Base-by-base conservation (phyloP, 2,888 invertebrate genomes). In the Thecophora atra region DNA sequence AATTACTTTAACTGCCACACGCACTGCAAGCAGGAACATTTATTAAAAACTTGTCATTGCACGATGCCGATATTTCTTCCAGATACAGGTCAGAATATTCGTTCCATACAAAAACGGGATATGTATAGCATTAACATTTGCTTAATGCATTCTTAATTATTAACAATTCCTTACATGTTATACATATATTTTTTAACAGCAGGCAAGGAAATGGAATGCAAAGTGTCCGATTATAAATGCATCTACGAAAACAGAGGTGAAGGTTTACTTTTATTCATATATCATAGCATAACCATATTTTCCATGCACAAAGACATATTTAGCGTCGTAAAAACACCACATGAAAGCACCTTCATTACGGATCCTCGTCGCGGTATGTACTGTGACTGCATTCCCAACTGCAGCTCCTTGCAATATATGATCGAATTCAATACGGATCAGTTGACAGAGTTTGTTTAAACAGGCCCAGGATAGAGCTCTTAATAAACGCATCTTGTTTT, bases 311-410 rank as follows among this genome's bases (percentile, higher is more conserved):
- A 72, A 73, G 84, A 82, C 42, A 70, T 81, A 0, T 81, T 84
- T 24, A 73, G 72, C 30, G 78, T 80, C 17, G 76, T 77, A 0
- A 83, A 81, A 56, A 71, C 71, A 13, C 67, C 60, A 0, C 70
- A 72, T 0, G 77, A 81, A 52, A 81, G 82, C 2, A 70, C 75
- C n/a, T 78, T 76, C 63, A 80, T 82, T 21, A 78, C 78, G 15
- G 80, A 81, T 47, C 28, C 74, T 0, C 78, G 80, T 8, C 78
- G 77, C 19, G 83, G 83, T 11, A 79, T 81, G 74, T 19, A 56
- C 5, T 86, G 86, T 73, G 30, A 72, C 3, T 86, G 86, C 67
- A 74, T 81, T 1, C 73, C 79, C 0, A 83, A 79, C 62, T 86
- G 86, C 71, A 72, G 78, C 7, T 76, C 79, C 0, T 62, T 81